Evolutionary conservation across 2,113 vertebrate genomes (phyloP).

Genomic region (Phalacrocorax aristotelis): DNA sequence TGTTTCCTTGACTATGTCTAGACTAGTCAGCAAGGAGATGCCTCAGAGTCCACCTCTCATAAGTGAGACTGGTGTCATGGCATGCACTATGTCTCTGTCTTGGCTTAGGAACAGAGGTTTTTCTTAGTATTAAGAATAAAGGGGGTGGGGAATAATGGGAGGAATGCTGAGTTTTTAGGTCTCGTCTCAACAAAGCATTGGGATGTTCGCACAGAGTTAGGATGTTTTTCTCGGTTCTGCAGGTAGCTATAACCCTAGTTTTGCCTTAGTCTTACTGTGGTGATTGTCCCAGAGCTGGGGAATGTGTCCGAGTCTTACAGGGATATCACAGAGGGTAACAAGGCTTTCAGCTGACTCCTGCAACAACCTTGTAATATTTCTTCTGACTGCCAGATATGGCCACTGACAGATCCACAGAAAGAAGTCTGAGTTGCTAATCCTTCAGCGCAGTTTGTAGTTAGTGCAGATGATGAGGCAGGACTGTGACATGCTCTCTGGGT

Average conservation of each 20-base stretch:
- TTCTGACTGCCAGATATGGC: not conserved
- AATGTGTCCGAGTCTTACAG: not conserved
- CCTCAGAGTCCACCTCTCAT: not conserved
- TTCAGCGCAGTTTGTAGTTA: not conserved
- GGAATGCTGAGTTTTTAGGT: not conserved
- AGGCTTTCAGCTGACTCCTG: not conserved
- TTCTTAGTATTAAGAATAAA: not conserved
- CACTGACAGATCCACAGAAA: not conserved
- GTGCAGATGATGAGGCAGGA: not conserved
- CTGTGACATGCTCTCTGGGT: not conserved
- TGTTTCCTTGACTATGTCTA: not conserved
- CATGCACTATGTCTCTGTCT: not conserved
- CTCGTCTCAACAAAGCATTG: not conserved
- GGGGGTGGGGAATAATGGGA: fast-evolving
- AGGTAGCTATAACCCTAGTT: not conserved
- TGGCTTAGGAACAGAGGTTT: not conserved
- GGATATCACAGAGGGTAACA: not conserved
- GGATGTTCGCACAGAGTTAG: not conserved
- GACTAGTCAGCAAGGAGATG: not conserved
- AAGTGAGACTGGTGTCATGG: not conserved
- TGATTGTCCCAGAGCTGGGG: not conserved
- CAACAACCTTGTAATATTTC: not conserved
- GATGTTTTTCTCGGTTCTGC: not conserved
- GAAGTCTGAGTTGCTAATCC: not conserved
- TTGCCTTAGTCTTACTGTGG: not conserved